Evolutionary conservation across 1,140 invertebrate species (phyloP).

Genomic region (Cotesia glomerata): DNA sequence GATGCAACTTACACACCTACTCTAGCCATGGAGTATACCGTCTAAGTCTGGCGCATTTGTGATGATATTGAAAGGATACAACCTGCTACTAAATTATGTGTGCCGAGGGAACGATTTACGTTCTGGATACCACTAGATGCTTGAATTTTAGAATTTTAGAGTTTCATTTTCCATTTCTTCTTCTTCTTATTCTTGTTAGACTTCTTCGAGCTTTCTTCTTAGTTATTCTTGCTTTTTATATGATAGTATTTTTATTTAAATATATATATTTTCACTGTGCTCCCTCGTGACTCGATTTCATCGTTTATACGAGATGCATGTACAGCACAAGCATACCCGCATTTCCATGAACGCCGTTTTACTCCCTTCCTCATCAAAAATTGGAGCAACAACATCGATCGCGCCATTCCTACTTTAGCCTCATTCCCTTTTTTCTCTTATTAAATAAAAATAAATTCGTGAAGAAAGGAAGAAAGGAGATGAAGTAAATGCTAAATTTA

Average conservation of each 20-base stretch:
- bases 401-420: conserved; percentile 19
- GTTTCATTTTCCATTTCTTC: neutral
- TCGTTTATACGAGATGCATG: neutral
- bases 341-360: conserved; percentile 15
- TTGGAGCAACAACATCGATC: conserved; percentile 40
- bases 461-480: neutral
- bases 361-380: conserved; percentile 18
- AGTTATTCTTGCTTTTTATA: too few relatives aligned
- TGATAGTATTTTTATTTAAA: neutral
- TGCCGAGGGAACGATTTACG: conserved; percentile 1
- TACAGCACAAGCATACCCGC: neutral
- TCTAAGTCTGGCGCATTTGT: neutral
- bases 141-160: neutral
- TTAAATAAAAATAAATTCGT: conserved; percentile 5
- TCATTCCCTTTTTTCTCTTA: neutral
- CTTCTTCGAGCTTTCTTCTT: neutral
- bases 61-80: conserved; percentile 21
- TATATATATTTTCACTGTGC: neutral
- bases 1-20: neutral
- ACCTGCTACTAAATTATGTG: conserved; percentile 17
- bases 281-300: neutral
- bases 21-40: neutral
- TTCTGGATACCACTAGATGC: neutral
- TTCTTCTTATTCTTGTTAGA: neutral
- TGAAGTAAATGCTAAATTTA: neutral